Conservation (phyloP, 1,140 invertebrate genomes). For the Pseudoatta argentina region DNA sequence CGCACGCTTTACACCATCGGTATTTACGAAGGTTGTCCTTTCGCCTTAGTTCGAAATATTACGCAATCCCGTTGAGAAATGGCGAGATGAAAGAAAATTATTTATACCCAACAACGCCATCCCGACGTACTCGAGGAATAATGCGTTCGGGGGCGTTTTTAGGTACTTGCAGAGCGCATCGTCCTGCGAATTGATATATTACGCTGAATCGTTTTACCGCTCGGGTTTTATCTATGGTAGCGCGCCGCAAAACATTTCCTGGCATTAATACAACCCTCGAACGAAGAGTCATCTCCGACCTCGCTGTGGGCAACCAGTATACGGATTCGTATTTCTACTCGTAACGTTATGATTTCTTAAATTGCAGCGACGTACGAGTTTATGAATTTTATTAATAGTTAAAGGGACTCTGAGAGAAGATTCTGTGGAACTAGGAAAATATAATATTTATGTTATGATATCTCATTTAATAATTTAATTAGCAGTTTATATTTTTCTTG, state of each 20-base stretch:
- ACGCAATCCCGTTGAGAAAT: slow-evolving; percentile 59
- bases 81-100: slow-evolving; percentile 50
- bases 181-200: slow-evolving; percentile 57
- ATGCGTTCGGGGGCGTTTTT: slow-evolving; percentile 56
- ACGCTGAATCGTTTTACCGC: slow-evolving; percentile 55
- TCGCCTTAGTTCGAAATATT: slow-evolving; percentile 63
- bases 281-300: slow-evolving; percentile 32
- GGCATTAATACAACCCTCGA: slow-evolving; percentile 50
- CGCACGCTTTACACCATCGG: slow-evolving; percentile 50
- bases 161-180: slow-evolving; percentile 48
- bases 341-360: not conserved
- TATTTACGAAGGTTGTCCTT: slow-evolving; percentile 53
- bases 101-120: slow-evolving; percentile 57
- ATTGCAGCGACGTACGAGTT: not conserved
- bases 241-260: slow-evolving; percentile 37
- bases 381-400: not conserved
- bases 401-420: not conserved
- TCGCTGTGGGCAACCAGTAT: not conserved
- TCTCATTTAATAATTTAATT: not conserved
- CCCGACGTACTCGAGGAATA: slow-evolving; percentile 57
- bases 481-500: not conserved
- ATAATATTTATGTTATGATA: not conserved
- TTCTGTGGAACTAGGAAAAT: not conserved
- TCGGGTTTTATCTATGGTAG: slow-evolving; percentile 42
- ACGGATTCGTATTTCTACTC: not conserved